These are phyloP conservation scores for Melanophora roralis DNA, from an alignment of 2,888 invertebrate genomes.

Conservation along the genomic window DNA sequence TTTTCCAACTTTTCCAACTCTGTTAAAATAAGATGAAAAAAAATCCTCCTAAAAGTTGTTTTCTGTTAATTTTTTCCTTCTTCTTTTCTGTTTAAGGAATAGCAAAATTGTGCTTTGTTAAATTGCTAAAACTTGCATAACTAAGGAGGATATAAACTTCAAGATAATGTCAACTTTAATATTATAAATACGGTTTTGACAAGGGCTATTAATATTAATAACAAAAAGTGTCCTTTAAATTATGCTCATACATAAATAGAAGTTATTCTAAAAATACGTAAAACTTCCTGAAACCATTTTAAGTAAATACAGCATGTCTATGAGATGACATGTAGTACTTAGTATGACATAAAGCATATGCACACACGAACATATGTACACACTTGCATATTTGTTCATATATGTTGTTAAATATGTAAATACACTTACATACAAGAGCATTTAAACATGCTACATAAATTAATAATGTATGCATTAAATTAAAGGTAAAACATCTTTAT, in stretches of 20 bases:
- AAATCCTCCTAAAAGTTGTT: no score
- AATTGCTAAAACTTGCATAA: not conserved
- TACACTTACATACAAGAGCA: not conserved
- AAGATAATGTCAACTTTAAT: not conserved
- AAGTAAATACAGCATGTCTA: not conserved
- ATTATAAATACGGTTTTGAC: no score
- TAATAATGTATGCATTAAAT: slow-evolving; percentile 73
- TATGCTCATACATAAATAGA: not conserved
- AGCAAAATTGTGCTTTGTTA: not conserved
- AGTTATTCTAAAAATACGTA: not conserved
- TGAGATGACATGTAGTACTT: not conserved
- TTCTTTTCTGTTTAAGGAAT: no score
- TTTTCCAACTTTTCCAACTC: no score
- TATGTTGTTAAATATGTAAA: slow-evolving; percentile 7
- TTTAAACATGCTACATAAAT: slow-evolving; percentile 64
- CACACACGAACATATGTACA: not conserved
- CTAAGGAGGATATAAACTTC: not conserved
- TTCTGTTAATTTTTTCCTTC: no score
- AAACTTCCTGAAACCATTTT: not conserved
- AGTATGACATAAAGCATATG: slow-evolving; percentile 67
- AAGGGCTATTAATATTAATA: not conserved
- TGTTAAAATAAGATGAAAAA: no score
- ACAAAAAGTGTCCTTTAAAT: not conserved
- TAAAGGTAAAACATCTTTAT: slow-evolving; percentile 61
- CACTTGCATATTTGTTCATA: no score